Evolutionary conservation across 2,888 invertebrate species (phyloP), one percentile per base, ranked within the genome.

Genomic region (Thyatira batis): DNA sequence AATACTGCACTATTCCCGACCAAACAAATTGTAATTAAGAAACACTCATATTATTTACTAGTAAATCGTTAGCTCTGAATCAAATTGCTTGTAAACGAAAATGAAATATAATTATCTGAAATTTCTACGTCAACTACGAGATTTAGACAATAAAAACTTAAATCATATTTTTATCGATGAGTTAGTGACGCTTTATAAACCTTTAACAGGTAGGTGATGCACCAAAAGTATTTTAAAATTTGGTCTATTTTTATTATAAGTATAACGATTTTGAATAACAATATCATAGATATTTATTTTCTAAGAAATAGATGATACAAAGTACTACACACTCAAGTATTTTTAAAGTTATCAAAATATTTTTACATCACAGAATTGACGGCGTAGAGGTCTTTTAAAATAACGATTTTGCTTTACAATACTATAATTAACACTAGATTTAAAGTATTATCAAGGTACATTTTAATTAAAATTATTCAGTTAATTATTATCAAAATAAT

Each of bases 321-420:
- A 73, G 70, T 60, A 68, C 80, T 85, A 85, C 78, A 82, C 78
- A 81, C 72, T 79, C 82, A 84, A 82, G 64, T 79, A 71, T 76
- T 76, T 78, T 82, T 75, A 73, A 76, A 72, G 74, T 80, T 77
- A 80, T 71, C 66, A 84, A 84, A 78, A 64, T 84, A 85, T 87
- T 84, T 73, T 85, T 90, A 90, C 86, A 90, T 82, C 84, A 84
- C 85, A 85, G 84, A 92, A 91, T 92, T 92, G 91, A 91, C 91
- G 85, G 89, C 83, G 91, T 91, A 90, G 90, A 92, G 90, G 90
- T 80, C 80, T 69, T 76, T 85, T 81, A 82, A 90, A 88, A 84
- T 76, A 88, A 85, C 73, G 67, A 74, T 66, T 71, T 81, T 81
- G 78, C 70, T 79, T 73, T 76, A 78, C 68, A 73, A 78, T 78